Evolutionary conservation across 2,113 vertebrate genomes (phyloP).

Genomic region (Takifugu bimaculatus): DNA sequence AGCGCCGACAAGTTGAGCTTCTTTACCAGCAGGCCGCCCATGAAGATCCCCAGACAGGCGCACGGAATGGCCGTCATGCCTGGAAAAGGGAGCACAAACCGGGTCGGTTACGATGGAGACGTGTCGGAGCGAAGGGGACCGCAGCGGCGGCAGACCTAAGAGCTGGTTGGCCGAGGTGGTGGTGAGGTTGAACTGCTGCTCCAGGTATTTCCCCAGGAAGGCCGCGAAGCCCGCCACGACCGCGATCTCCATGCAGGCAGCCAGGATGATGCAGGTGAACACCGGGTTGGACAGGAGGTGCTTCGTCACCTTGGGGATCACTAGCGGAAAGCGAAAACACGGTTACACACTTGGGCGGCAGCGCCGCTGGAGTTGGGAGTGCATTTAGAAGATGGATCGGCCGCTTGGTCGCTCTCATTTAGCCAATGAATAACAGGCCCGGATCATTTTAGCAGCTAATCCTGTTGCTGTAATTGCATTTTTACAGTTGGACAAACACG

Average conservation of each 20-base stretch:
- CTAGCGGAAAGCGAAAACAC: conserved; percentile 56
- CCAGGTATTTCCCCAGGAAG: conserved; percentile 95
- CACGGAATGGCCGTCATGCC: conserved; percentile 98
- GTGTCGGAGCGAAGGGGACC: not conserved
- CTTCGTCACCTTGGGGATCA: conserved; percentile 96
- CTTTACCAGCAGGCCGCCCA: conserved; percentile 94
- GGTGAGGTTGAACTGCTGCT: conserved; percentile 98
- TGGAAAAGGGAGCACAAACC: conserved; percentile 40
- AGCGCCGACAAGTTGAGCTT: conserved; percentile 94
- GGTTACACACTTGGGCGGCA: no score
- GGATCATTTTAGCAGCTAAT: no score
- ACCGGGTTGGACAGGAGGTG: conserved; percentile 95
- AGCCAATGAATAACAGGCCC: not conserved
- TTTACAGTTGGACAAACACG: no score
- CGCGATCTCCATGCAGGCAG: conserved; percentile 96
- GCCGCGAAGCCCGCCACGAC: conserved; percentile 95
- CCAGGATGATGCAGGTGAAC: conserved; percentile 95
- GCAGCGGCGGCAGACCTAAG: conserved; percentile 77
- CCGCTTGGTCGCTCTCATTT: not conserved
- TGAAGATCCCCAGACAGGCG: conserved; percentile 95
- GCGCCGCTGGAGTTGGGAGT: no score
- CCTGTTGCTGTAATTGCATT: no score
- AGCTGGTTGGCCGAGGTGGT: conserved; percentile 97
- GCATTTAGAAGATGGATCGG: no score
- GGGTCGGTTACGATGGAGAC: no score